Conservation (phyloP, 2,113 vertebrate species). For the Thomomys bottae region DNA sequence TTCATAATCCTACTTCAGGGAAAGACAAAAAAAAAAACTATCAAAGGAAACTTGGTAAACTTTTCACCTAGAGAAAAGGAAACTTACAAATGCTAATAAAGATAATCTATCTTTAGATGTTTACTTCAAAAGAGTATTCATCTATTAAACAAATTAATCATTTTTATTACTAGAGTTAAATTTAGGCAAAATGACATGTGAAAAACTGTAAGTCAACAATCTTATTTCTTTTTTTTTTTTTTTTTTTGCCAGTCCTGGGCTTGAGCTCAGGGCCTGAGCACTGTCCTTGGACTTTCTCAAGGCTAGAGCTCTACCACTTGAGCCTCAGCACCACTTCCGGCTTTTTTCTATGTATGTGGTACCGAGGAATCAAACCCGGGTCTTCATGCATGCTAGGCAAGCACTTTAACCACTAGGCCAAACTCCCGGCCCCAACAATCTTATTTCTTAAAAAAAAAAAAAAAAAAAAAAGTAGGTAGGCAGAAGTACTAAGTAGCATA, state of each 20-base stretch:
- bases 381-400: no score
- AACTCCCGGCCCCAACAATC: no score
- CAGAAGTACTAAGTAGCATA: not conserved
- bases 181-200: not conserved
- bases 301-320: no score
- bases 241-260: no score
- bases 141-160: not conserved
- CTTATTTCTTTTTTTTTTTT: slow-evolving; percentile 29
- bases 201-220: not conserved
- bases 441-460: slow-evolving; percentile 33
- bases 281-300: no score
- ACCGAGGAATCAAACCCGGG: no score
- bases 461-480: not conserved
- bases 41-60: not conserved
- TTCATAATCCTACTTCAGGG: not conserved
- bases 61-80: slow-evolving; percentile 20
- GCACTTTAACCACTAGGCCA: no score
- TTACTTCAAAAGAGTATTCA: not conserved
- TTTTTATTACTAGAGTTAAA: slow-evolving; percentile 35
- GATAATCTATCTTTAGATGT: slow-evolving; percentile 26
- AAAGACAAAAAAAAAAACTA: slow-evolving; percentile 17
- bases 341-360: no score
- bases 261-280: no score
- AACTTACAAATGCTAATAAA: not conserved
- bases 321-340: no score